These are phyloP conservation scores for Petrocephalus sullivani DNA, from an alignment of 2,797 vertebrate genomes.

Conservation along the genomic window DNA sequence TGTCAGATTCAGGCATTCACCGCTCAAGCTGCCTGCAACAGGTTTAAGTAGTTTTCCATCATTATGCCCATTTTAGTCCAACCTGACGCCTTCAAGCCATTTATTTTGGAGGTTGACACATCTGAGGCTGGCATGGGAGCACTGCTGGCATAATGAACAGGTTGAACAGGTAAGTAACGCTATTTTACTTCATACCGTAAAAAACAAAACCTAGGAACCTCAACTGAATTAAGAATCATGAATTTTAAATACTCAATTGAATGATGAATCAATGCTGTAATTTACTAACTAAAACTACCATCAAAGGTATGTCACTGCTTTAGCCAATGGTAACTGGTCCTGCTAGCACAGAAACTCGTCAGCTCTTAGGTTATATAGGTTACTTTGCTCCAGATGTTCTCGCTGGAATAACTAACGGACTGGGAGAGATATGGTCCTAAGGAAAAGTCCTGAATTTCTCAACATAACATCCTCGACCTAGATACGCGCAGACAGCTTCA, in stretches of 20 bases:
- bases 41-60: not conserved
- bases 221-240: not conserved
- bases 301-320: not conserved
- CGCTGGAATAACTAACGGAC: too few species aligned
- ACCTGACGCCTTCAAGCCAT: not conserved
- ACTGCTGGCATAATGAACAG: not conserved
- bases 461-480: not conserved
- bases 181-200: not conserved
- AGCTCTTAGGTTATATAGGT: not conserved
- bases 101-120: not conserved
- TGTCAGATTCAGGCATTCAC: not conserved
- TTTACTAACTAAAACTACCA: not conserved
- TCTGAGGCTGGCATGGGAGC: not conserved
- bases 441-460: not conserved
- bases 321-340: not conserved
- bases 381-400: too few species aligned
- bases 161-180: not conserved
- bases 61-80: not conserved
- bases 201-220: not conserved
- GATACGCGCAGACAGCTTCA: not conserved
- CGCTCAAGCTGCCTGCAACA: not conserved
- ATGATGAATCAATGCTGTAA: not conserved
- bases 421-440: not conserved
- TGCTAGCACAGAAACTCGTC: not conserved
- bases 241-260: not conserved